A percentile compares a stretch with the other conserved stretches of the same genome.
These are phyloP conservation scores for Lytechinus pictus DNA, from an alignment of 35 echinoderm and acorn worm species.

Conservation along the genomic window DNA sequence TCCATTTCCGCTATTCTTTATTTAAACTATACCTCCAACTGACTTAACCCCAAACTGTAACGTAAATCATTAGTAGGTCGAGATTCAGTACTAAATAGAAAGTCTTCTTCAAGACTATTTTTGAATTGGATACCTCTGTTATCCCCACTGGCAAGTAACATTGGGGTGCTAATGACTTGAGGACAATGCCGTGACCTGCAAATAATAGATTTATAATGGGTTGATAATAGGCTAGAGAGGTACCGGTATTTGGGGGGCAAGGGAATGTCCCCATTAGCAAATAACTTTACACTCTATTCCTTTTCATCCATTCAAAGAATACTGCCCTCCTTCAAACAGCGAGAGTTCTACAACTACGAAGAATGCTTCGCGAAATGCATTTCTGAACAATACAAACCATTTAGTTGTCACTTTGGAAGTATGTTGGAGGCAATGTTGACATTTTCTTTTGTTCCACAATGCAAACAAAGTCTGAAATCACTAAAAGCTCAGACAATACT, in stretches of 20 bases:
- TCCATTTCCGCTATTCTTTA: background rate
- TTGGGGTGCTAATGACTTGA: background rate
- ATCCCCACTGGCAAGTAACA: slow-evolving; percentile 9
- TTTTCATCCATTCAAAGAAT: background rate
- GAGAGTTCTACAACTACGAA: background rate
- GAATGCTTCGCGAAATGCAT: background rate
- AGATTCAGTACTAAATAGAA: background rate
- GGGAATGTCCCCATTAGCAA: background rate
- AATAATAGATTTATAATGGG: background rate
- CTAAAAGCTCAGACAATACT: background rate
- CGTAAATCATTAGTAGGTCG: too few relatives aligned
- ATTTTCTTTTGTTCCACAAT: background rate
- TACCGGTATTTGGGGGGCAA: background rate
- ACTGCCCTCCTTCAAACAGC: background rate
- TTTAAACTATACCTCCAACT: background rate
- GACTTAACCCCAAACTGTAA: too few relatives aligned
- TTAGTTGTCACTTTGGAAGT: background rate
- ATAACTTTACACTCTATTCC: background rate
- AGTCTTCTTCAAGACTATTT: background rate
- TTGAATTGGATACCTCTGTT: background rate
- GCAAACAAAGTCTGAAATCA: background rate
- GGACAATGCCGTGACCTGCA: background rate
- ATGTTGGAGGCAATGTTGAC: background rate
- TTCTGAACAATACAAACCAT: background rate
- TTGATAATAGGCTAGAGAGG: background rate